Percentiles rank a stretch among this genome's conserved stretches.
Conservation (phyloP, 1,140 invertebrate species). For the Ruditapes philippinarum region DNA sequence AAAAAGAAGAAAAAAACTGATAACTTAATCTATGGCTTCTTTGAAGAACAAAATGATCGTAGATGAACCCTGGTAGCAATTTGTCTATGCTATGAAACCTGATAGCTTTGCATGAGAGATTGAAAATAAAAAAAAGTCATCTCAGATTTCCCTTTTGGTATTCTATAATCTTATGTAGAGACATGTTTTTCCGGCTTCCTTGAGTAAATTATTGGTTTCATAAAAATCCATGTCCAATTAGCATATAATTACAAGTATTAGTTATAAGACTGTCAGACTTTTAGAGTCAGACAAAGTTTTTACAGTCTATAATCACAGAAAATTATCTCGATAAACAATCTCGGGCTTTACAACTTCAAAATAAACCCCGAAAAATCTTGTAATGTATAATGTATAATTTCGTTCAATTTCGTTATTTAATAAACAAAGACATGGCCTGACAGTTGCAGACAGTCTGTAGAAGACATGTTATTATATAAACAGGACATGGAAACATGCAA, state of each 20-base stretch:
- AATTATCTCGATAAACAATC: conserved; percentile 1
- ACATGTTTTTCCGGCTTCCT: neutral
- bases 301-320: neutral
- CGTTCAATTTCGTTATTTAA: neutral
- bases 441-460: neutral
- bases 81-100: neutral
- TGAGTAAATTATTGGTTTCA: conserved; percentile 23
- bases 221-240: conserved; percentile 12
- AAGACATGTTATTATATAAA: neutral
- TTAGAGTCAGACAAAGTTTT: neutral
- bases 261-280: conserved; percentile 5
- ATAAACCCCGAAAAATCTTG: no score
- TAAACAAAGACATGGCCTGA: neutral
- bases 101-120: neutral
- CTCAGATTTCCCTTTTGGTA: neutral
- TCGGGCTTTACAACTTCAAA: neutral
- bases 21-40: no score
- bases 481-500: neutral
- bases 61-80: neutral
- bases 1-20: no score
- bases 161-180: neutral
- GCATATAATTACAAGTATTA: conserved; percentile 13
- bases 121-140: neutral
- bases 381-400: neutral
- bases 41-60: conserved; percentile 16